A percentile compares a stretch with the other conserved stretches of the same genome.
Evolutionary conservation across 2,797 vertebrate species (phyloP).

Genomic region (Platyrinchus mystaceus): DNA sequence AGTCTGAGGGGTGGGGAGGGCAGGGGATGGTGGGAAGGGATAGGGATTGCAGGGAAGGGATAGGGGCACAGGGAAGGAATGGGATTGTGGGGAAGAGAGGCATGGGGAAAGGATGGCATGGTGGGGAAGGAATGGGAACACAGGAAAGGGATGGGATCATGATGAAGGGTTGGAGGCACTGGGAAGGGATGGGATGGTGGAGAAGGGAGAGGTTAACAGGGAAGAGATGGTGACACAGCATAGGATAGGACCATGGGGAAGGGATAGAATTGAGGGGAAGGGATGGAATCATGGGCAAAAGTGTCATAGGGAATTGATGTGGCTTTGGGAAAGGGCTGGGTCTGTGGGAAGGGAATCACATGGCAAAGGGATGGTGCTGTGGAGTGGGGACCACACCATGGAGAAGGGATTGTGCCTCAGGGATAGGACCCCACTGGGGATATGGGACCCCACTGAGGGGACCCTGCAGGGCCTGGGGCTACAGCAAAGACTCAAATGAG

Average conservation of each 20-base stretch:
- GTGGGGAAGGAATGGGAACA: accelerated
- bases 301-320: neutral
- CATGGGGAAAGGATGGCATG: too few species aligned
- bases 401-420: neutral
- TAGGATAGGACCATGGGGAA: neutral
- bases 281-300: too few species aligned
- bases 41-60: neutral
- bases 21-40: neutral
- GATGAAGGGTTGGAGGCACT: too few species aligned
- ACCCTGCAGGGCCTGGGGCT: accelerated
- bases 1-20: neutral
- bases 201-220: neutral
- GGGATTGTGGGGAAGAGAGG: neutral
- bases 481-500: neutral
- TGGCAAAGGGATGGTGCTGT: neutral
- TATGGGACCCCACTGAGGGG: accelerated
- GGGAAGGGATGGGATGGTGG: neutral
- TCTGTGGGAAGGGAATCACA: too few species aligned
- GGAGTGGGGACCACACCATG: accelerated
- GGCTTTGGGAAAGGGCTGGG: neutral
- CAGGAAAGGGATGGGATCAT: neutral
- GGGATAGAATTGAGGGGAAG: neutral
- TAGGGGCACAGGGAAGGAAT: neutral
- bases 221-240: neutral
- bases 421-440: neutral